phyloP scores from a whole-genome alignment of 2,888 invertebrate species.

The Folsomia candida region DNA sequence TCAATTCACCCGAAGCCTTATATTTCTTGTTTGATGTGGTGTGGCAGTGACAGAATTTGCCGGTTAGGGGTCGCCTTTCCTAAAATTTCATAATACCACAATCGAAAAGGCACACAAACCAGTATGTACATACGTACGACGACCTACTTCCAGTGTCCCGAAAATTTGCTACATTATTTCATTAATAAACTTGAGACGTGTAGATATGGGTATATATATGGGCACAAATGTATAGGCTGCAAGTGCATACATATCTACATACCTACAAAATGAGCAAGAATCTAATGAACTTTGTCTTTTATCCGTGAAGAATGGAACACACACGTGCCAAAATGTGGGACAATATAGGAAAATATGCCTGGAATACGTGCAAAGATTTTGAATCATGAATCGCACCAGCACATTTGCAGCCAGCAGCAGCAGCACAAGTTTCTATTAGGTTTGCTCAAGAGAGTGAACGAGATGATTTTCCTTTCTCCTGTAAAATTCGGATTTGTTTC shows the following conservation, averaged over 20 bases:
- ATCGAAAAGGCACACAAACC: no score
- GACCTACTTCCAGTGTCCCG: neutral
- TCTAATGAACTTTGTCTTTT: neutral
- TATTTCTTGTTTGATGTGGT: neutral
- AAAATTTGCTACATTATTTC: neutral
- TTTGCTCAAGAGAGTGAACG: neutral
- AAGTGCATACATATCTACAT: no score
- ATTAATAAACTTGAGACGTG: no score
- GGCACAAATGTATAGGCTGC: no score
- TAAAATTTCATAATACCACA: no score
- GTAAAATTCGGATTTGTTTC: neutral
- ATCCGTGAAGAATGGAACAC: neutral
- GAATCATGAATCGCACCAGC: neutral
- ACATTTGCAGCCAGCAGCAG: neutral
- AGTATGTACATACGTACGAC: no score
- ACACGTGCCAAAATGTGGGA: constrained; percentile 25
- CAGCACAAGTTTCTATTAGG: neutral
- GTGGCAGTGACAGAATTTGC: neutral
- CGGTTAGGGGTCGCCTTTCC: neutral
- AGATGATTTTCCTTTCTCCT: neutral
- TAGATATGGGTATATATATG: no score
- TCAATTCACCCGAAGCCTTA: neutral
- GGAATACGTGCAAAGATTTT: constrained; percentile 22
- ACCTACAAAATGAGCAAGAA: neutral
- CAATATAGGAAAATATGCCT: constrained; percentile 23